Evolutionary conservation across 2,113 vertebrate species (phyloP).

Genomic region (Erythrocebus patas): DNA sequence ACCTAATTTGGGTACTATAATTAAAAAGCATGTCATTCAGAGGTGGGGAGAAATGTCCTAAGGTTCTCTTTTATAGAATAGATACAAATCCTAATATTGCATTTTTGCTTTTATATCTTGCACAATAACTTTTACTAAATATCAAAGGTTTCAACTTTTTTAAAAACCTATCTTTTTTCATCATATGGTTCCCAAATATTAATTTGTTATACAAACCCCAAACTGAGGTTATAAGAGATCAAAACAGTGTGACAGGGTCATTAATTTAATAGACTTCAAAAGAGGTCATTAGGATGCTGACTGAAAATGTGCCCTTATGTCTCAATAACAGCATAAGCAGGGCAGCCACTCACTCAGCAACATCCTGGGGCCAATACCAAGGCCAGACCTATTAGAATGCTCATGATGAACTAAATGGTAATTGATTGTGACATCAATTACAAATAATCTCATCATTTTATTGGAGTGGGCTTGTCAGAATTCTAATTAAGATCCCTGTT

Average conservation of each 20-base stretch:
- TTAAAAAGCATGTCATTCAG: background rate
- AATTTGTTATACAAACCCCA: constrained; percentile 81
- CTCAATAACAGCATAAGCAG: constrained; percentile 86
- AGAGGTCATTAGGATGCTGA: constrained; percentile 91
- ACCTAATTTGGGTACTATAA: background rate
- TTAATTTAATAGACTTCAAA: constrained; percentile 96
- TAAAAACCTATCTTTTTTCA: constrained; percentile 73
- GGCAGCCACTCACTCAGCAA: constrained; percentile 88
- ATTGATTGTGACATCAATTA: constrained; percentile 96
- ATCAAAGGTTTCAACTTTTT: constrained; percentile 36
- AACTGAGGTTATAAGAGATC: constrained; percentile 85
- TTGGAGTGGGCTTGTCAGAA: constrained; percentile 92
- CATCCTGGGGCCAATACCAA: constrained; percentile 90
- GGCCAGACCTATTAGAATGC: constrained; percentile 91
- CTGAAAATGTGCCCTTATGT: constrained; percentile 88
- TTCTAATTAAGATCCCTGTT: constrained; percentile 93
- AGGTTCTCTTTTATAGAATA: constrained; percentile 13
- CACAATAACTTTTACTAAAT: constrained; percentile 16
- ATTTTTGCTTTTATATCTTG: constrained; percentile 54
- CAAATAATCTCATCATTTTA: constrained; percentile 96
- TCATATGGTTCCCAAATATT: constrained; percentile 79
- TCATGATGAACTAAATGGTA: constrained; percentile 90
- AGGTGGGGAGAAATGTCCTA: background rate
- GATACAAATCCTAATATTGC: background rate
- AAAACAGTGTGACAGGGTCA: constrained; percentile 91